Percentiles rank a stretch among this genome's conserved stretches.
These are phyloP conservation scores for Lissocephala sabroskyi DNA, from an alignment of 2,888 invertebrate genomes.

Conservation along the genomic window DNA sequence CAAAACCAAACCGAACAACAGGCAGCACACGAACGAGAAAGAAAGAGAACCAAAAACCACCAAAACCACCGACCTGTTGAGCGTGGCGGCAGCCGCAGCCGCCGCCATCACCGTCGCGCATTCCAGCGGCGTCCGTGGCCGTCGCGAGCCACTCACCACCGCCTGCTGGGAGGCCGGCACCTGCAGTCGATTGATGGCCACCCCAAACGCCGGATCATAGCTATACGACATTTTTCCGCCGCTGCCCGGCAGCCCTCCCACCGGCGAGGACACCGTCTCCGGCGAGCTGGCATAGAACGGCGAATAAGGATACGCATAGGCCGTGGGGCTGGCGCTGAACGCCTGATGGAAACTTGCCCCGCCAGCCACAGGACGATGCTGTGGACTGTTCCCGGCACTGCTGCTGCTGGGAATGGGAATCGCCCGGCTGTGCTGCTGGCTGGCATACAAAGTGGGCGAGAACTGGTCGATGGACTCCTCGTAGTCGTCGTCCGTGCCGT, in stretches of 20 bases:
- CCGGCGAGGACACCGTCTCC: slow-evolving; percentile 34
- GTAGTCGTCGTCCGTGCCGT: slow-evolving; percentile 34
- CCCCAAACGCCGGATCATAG: slow-evolving; percentile 59
- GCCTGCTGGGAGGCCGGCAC: slow-evolving; percentile 28
- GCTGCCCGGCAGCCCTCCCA: background rate
- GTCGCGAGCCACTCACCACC: slow-evolving; percentile 21
- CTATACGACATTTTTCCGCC: slow-evolving; percentile 45
- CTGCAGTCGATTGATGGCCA: slow-evolving; percentile 52
- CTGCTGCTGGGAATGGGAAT: slow-evolving; percentile 62
- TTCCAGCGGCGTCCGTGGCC: slow-evolving; percentile 45
- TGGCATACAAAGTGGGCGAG: slow-evolving; percentile 59
- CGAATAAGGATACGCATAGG: slow-evolving; percentile 50
- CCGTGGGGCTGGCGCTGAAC: slow-evolving; percentile 65
- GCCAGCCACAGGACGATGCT: slow-evolving; percentile 37
- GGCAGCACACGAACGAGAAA: background rate
- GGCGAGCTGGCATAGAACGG: slow-evolving; percentile 67
- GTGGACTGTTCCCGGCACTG: slow-evolving; percentile 65
- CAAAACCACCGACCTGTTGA: slow-evolving; percentile 44
- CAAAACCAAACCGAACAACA: too few species aligned
- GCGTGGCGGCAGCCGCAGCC: slow-evolving; percentile 34
- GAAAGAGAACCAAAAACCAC: background rate
- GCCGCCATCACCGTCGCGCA: slow-evolving; percentile 48
- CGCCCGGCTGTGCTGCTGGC: slow-evolving; percentile 41
- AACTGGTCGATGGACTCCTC: slow-evolving; percentile 63
- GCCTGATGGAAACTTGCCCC: slow-evolving; percentile 35